Conservation (phyloP, 2,113 vertebrate genomes). For the Siniperca knerii region DNA sequence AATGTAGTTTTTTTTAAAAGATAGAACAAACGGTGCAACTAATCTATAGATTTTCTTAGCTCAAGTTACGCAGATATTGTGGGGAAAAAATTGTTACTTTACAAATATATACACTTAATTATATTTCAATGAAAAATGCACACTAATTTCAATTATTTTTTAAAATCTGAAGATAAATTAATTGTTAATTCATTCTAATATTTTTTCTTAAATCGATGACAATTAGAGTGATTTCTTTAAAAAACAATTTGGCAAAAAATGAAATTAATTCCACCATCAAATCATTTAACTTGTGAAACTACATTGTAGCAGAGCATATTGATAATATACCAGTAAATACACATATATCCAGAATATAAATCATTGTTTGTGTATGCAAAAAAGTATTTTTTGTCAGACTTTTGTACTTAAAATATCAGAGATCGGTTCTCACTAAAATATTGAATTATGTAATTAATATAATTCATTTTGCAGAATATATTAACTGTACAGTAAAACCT, state of each 20-base stretch:
- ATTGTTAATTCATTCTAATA: background rate
- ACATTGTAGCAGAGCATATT: slow-evolving; percentile 26
- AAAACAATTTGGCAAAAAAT: background rate
- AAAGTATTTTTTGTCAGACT: background rate
- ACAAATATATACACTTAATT: slow-evolving; percentile 35
- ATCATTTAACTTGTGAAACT: slow-evolving; percentile 27
- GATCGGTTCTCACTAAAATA: slow-evolving; percentile 20
- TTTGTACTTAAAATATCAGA: slow-evolving; percentile 37
- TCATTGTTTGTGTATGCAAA: background rate
- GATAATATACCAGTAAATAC: slow-evolving; percentile 29
- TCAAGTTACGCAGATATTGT: slow-evolving; percentile 15
- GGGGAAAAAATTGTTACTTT: slow-evolving; percentile 8
- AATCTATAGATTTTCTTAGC: background rate
- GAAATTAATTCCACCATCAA: background rate
- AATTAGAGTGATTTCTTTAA: background rate
- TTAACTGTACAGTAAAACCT: slow-evolving; percentile 44
- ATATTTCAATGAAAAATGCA: slow-evolving; percentile 25
- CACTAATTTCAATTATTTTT: background rate
- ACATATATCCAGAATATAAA: slow-evolving; percentile 9
- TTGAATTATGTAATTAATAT: slow-evolving; percentile 32
- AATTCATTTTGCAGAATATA: slow-evolving; percentile 47
- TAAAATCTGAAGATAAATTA: background rate
- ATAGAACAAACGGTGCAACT: slow-evolving; percentile 8
- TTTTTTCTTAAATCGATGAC: background rate
- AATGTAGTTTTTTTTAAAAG: slow-evolving; percentile 40